Evolutionary conservation across 1,140 invertebrate genomes (phyloP).

Genomic region (Caerostris darwini): DNA sequence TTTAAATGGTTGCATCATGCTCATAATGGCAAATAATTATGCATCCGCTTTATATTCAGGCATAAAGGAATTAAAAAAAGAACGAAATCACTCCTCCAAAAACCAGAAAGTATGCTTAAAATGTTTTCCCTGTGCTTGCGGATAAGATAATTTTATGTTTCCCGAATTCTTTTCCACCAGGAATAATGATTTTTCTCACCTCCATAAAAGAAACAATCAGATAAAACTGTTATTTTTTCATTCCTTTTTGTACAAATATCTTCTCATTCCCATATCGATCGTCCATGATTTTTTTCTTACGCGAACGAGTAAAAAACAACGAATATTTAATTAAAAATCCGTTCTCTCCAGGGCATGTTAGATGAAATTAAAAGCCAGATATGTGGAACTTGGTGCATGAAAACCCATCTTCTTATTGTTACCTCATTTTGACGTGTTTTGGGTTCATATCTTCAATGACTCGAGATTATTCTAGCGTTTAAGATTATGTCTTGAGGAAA

Average conservation of each 20-base stretch:
- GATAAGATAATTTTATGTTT: constrained; percentile 41
- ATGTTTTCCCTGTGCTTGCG: constrained; percentile 16
- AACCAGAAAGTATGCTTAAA: neutral
- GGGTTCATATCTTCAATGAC: neutral
- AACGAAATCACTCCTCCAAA: neutral
- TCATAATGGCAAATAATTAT: constrained; percentile 62
- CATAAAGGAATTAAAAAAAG: neutral
- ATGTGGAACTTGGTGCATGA: neutral
- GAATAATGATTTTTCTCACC: constrained; percentile 49
- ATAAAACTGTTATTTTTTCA: constrained; percentile 21
- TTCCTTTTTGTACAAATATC: neutral
- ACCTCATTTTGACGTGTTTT: neutral
- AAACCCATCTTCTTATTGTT: neutral
- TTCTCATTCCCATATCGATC: neutral
- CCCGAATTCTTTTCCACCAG: neutral
- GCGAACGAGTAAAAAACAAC: neutral
- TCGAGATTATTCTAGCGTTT: neutral
- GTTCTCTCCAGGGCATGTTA: neutral
- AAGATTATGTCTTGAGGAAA: neutral
- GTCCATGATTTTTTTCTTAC: neutral
- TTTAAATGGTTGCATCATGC: neutral
- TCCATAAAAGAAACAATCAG: constrained; percentile 12
- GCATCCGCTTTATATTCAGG: neutral
- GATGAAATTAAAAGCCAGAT: constrained; percentile 35
- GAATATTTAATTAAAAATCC: constrained; percentile 54